Conservation (phyloP, 1,140 invertebrate genomes). For the Parasteatoda tepidariorum region DNA sequence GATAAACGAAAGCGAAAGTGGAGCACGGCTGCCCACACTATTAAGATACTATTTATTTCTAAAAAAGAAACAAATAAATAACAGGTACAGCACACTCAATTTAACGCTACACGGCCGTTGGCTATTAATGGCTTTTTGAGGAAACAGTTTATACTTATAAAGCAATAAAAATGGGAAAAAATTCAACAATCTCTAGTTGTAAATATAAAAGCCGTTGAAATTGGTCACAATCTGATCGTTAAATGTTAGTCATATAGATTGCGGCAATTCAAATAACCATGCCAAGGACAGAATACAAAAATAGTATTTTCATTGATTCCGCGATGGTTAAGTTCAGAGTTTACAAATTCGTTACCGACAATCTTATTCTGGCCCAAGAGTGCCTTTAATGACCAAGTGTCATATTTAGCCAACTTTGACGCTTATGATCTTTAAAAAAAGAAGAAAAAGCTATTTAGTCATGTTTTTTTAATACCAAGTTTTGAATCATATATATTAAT, state of each 20-base stretch:
- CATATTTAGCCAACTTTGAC: too few relatives aligned
- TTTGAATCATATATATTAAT: too few relatives aligned
- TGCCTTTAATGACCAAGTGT: too few relatives aligned
- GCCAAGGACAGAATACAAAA: background rate
- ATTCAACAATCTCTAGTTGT: background rate
- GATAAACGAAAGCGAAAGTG: background rate
- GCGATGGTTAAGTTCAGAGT: too few relatives aligned
- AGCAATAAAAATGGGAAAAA: background rate
- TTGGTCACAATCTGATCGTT: background rate
- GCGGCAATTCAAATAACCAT: background rate
- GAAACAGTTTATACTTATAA: background rate
- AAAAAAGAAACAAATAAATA: background rate
- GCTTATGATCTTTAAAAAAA: too few relatives aligned
- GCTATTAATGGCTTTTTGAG: background rate
- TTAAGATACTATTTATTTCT: background rate
- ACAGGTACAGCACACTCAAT: background rate
- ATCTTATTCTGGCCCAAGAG: too few relatives aligned
- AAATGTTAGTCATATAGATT: background rate
- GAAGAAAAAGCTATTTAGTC: too few relatives aligned
- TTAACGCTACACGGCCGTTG: background rate
- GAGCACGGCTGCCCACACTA: background rate
- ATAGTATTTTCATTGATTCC: too few relatives aligned
- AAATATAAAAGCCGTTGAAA: background rate
- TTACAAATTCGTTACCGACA: too few relatives aligned
- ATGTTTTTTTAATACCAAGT: too few relatives aligned